Base-by-base conservation (phyloP, 2,113 vertebrate species). In the Hipposideros armiger region DNA sequence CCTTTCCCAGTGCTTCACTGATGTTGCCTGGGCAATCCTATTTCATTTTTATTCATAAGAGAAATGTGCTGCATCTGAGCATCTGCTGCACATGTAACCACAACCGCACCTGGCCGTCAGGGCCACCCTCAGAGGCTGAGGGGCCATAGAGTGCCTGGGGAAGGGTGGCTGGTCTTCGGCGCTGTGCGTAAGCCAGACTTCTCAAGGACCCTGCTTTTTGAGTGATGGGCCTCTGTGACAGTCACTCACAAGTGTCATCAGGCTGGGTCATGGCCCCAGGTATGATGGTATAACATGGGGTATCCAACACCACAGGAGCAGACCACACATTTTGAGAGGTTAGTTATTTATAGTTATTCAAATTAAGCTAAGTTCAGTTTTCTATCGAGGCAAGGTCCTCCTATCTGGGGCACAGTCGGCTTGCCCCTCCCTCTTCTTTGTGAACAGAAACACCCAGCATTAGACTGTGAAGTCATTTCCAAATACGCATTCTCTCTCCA, bases 31-130 rank as follows among this genome's bases (percentile, higher is more conserved):
- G 60, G 77, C 60, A 78, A 13, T 56, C 82, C 11, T 1, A 0
- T 62, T 36, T 40, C 50, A 36, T 94, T 72, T 62, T 80, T 95
- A 88, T 94, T 93, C 74, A 50, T 91, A 20, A 72, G 76, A 73
- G 70, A 87, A 93, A 72, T 15, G 14, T 4, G 7, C 28, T 58
- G 36, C 66, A 1, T 87, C 69, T 70, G 36, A 95, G 66, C 74
- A 90, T 90, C 81, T 96, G 90, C 36, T 58, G 36, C 36, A 36
- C 36, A 36, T 94, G 45, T 42, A 11, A 56, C 88, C 88, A 73
- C 14, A 56, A 4, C 52, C 19, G 9, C 93, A 89, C 81, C 73
- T 96, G 95, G 62, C 77, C 52, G n/a, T 40, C 17, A 13, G n/a
- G 90, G 58, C 72, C 72, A 77, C 64, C 94, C 82, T 83, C 30